Conservation (phyloP, 23 tunicate genomes). For the Pegea sp. region DNA sequence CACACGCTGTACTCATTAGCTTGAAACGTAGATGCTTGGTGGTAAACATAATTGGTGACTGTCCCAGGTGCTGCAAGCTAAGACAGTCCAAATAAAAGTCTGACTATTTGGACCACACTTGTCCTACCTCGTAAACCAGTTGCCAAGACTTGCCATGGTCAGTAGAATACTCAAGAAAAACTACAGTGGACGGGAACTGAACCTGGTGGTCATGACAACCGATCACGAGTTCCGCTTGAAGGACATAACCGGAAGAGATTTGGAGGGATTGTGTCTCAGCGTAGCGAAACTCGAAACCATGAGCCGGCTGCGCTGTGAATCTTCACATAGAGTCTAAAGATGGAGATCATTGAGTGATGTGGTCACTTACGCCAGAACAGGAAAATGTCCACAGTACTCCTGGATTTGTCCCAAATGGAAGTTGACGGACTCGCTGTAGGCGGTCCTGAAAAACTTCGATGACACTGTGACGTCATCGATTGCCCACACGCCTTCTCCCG, state of each 20-base stretch:
- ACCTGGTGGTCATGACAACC: conserved; percentile 21
- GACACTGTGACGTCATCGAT: conserved; percentile 64
- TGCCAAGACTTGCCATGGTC: conserved; percentile 56
- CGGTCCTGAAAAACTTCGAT: conserved; percentile 32
- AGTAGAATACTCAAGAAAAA: conserved; percentile 36
- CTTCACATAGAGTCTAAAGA: neutral
- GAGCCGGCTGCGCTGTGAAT: conserved; percentile 6
- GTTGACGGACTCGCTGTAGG: conserved; percentile 44
- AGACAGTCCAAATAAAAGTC: neutral
- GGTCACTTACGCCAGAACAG: conserved; percentile 26
- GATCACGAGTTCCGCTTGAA: conserved; percentile 50
- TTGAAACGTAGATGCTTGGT: conserved; percentile 19
- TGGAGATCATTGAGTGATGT: no score
- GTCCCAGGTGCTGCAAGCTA: conserved; percentile 21
- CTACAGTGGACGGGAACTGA: conserved; percentile 1
- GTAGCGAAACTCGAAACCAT: conserved; percentile 13
- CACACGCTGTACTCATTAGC: conserved; percentile 26
- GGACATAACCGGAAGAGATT: conserved; percentile 48
- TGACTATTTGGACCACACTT: no score
- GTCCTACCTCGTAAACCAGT: conserved; percentile 16
- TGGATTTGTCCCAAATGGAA: conserved; percentile 41
- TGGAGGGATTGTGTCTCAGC: conserved; percentile 79
- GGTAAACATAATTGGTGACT: conserved; percentile 5
- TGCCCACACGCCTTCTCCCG: conserved; percentile 54
- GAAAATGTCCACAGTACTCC: conserved; percentile 11